Base-by-base conservation (phyloP, 1,140 invertebrate species). In the Drosophila nigrodunni region DNA sequence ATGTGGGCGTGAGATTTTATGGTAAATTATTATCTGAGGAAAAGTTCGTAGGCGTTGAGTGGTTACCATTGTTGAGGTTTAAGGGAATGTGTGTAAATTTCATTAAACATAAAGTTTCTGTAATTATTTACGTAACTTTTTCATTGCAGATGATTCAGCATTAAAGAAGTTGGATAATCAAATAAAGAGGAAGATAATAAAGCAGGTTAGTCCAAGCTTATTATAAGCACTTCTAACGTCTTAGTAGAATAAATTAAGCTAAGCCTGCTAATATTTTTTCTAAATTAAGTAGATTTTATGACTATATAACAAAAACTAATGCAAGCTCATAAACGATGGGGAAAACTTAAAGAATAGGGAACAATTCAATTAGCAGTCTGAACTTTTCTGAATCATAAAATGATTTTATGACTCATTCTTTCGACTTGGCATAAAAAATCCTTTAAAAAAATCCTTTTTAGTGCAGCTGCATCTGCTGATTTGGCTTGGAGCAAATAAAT, bases 101-200 rank as follows among this genome's bases (percentile, higher is more conserved):
- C 60, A 65, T 79, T 83, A 82, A 57, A 55, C 35, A 49, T 61
- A 59, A 50, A 77, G 67, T 59, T 77, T 62, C 60, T 72, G 70
- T 88, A 88, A 89, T 85, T 78, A 66, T 72, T 78, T 75, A 55
- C 70, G 71, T 83, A 83, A 65, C 77, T 75, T 57, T 75, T 67
- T 64, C 58, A 67, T 89, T 89, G 65, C 80, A 88, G 83, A 41
- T 57, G 30, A 34, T 52, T 66, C 50, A 55, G 18, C 49, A 60
- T 37, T 57, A 15, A 76, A 58, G 50, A 39, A 52, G 52, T 67
- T 44, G 57, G 34, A 25, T 11, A 9, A 65, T 55, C 54, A 50
- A 11, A 78, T 50, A 35, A 21, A 74, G 34, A 74, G 13, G n/a
- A 15, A 55, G 11, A 10, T n/a, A 21, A 43, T 34, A 9, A n/a